Conservation (phyloP, 2,113 vertebrate species). For the Oplegnathus fasciatus region DNA sequence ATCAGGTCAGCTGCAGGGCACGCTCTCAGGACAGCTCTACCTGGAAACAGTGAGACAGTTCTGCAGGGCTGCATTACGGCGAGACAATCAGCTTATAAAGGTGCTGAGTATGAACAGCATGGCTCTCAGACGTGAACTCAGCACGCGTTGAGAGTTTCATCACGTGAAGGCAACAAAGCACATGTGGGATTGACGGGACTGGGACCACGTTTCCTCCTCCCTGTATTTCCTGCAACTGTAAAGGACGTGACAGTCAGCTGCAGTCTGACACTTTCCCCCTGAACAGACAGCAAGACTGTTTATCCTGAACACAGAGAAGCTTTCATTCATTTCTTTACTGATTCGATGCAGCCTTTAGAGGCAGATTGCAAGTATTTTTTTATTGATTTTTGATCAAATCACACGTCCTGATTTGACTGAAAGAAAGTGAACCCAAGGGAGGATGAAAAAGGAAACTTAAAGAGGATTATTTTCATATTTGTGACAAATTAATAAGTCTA, state of each 20-base stretch:
- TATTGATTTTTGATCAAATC: neutral
- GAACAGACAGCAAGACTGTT: neutral
- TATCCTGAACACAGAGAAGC: neutral
- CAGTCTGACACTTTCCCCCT: neutral
- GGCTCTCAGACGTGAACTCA: conserved; percentile 3
- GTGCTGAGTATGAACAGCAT: conserved; percentile 39
- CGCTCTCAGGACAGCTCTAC: conserved; percentile 1
- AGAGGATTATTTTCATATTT: neutral
- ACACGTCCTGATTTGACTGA: neutral
- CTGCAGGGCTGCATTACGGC: conserved; percentile 18
- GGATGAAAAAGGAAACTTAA: neutral
- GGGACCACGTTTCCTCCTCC: neutral
- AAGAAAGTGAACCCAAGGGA: neutral
- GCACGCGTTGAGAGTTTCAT: conserved; percentile 14
- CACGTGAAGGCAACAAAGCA: conserved; percentile 7
- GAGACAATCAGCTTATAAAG: conserved; percentile 71
- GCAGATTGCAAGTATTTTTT: neutral
- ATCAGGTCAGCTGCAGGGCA: conserved; percentile 25
- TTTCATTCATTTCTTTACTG: neutral
- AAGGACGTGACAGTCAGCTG: neutral
- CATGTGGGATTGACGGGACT: neutral
- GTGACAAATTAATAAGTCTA: no score
- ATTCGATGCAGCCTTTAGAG: neutral
- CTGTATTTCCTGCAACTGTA: neutral
- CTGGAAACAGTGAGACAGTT: conserved; percentile 34